Conservation (phyloP, 2,113 vertebrate species). For the Ageneiosus marmoratus region DNA sequence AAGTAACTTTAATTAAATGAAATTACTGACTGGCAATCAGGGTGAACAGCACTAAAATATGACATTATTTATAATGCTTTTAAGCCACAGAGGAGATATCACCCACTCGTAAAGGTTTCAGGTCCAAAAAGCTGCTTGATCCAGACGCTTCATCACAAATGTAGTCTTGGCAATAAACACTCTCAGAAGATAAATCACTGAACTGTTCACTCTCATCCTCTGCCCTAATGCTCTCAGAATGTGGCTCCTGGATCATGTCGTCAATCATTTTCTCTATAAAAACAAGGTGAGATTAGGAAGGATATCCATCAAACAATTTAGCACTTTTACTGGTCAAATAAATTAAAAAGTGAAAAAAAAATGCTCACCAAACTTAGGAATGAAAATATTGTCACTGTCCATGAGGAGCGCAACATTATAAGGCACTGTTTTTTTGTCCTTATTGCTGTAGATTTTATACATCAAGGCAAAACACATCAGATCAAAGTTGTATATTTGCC, state of each 20-base stretch:
- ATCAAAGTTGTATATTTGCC: not conserved
- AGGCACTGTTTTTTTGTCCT: conserved; percentile 44
- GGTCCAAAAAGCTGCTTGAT: conserved; percentile 36
- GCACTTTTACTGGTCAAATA: not conserved
- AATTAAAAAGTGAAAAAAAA: not conserved
- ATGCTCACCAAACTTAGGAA: conserved; percentile 45
- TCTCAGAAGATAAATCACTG: conserved; percentile 20
- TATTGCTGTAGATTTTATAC: conserved; percentile 39
- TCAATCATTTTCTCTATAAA: conserved; percentile 43
- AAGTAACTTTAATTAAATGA: not conserved
- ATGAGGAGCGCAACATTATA: not conserved
- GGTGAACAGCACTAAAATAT: not conserved
- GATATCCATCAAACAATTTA: not conserved
- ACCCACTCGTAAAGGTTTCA: conserved; percentile 50
- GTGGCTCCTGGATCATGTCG: conserved; percentile 1
- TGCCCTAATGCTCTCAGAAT: conserved; percentile 25
- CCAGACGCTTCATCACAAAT: not conserved
- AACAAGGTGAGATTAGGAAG: not conserved
- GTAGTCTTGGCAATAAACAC: conserved; percentile 33
- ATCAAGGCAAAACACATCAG: conserved; percentile 28
- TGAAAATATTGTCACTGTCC: conserved; percentile 40
- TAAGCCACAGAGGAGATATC: not conserved
- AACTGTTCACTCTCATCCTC: conserved; percentile 20
- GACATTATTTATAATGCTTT: not conserved
- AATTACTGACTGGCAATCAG: not conserved